Evolutionary conservation across 2,113 vertebrate genomes (phyloP).

Genomic region (Dipodomys spectabilis): DNA sequence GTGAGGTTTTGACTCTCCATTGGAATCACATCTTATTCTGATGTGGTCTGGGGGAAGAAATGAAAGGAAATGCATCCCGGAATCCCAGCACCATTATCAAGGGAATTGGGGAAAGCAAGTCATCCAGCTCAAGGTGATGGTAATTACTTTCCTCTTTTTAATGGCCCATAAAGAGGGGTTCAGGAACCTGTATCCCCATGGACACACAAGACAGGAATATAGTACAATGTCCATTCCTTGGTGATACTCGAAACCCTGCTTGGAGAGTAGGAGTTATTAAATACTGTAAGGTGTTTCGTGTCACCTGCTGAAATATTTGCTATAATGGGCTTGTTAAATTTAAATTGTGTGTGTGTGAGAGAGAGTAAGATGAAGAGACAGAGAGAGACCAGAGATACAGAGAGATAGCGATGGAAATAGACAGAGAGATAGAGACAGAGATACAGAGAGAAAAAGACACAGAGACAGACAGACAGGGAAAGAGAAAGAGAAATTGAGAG

Average conservation of each 20-base stretch:
- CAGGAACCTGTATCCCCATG: constrained; percentile 76
- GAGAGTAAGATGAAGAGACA: constrained; percentile 66
- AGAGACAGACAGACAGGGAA: neutral
- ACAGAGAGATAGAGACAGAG: no score
- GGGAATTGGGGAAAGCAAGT: constrained; percentile 71
- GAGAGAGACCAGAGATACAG: neutral
- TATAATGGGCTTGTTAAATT: constrained; percentile 88
- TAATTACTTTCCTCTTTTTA: constrained; percentile 77
- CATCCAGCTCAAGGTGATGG: constrained; percentile 77
- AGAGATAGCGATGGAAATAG: no score
- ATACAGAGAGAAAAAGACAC: no score
- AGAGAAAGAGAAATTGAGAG: constrained; percentile 56
- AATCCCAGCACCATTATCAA: constrained; percentile 71
- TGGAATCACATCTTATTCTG: constrained; percentile 58
- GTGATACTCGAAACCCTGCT: constrained; percentile 47
- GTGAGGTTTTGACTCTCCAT: neutral
- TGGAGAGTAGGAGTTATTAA: constrained; percentile 84
- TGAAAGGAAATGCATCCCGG: constrained; percentile 23
- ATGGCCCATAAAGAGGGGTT: constrained; percentile 57
- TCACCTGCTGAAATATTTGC: constrained; percentile 86
- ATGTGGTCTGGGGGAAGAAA: neutral
- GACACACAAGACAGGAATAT: constrained; percentile 72
- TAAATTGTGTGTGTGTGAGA: constrained; percentile 84
- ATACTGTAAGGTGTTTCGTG: constrained; percentile 85
- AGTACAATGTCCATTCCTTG: constrained; percentile 67